Evolutionary conservation across 2,113 vertebrate species (phyloP).

Genomic region (Ornithorhynchus anatinus): DNA sequence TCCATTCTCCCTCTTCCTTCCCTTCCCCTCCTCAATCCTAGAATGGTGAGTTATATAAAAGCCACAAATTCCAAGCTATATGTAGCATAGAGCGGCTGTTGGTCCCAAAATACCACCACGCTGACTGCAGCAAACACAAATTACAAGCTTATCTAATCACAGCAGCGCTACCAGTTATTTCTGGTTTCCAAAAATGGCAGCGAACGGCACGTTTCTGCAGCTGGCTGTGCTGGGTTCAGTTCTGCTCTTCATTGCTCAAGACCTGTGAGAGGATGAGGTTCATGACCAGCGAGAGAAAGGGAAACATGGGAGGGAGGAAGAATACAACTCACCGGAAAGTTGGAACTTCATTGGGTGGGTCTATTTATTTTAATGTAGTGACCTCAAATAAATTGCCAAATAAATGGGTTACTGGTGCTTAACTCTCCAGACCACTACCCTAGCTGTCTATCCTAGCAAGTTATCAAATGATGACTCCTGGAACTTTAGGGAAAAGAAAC

Average conservation of each 20-base stretch:
- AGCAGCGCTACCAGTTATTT: constrained; percentile 68
- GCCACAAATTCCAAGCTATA: constrained; percentile 77
- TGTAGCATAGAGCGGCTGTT: constrained; percentile 71
- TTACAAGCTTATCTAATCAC: constrained; percentile 75
- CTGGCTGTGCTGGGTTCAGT: constrained; percentile 41
- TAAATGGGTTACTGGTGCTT: background rate
- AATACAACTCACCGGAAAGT: constrained; percentile 2
- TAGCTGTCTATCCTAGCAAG: background rate
- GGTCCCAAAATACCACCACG: constrained; percentile 70
- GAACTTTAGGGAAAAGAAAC: background rate
- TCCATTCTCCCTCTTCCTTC: constrained; percentile 1
- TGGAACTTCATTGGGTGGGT: background rate
- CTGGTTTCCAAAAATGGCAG: constrained; percentile 66
- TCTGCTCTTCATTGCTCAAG: constrained; percentile 46
- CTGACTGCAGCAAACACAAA: constrained; percentile 80
- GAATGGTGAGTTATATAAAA: constrained; percentile 69
- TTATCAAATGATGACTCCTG: background rate
- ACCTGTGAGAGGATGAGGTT: constrained; percentile 9
- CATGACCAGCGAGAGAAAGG: constrained; percentile 32
- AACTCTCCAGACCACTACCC: background rate
- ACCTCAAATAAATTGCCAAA: too few species aligned
- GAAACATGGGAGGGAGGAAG: constrained; percentile 10
- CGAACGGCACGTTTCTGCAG: constrained; percentile 51
- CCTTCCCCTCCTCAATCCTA: constrained; percentile 36
- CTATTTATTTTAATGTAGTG: too few species aligned